These are phyloP conservation scores for Chaetoderma sp. DNA, from an alignment of 2,888 invertebrate genomes.

Conservation along the genomic window DNA sequence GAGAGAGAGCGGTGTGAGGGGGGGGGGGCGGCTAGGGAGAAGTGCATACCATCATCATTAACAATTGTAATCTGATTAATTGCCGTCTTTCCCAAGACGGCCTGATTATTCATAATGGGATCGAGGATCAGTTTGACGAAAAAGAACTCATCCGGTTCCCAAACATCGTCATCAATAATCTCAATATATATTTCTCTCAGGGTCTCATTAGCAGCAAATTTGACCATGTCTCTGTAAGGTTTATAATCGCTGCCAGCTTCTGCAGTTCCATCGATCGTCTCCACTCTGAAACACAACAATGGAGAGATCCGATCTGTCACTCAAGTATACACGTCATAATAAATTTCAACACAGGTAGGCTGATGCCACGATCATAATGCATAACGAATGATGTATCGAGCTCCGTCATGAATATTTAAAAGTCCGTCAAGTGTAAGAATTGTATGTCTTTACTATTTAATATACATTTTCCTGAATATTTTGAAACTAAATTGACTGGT, in stretches of 20 bases:
- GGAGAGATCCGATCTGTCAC: too few species aligned
- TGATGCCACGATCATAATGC: too few species aligned
- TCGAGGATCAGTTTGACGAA: slow-evolving; percentile 72
- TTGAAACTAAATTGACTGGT: too few species aligned
- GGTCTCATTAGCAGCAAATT: slow-evolving; percentile 72
- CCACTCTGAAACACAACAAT: slow-evolving; percentile 67
- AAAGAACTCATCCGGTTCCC: slow-evolving; percentile 77
- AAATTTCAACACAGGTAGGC: too few species aligned
- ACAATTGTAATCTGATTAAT: slow-evolving; percentile 75
- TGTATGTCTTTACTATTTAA: too few species aligned
- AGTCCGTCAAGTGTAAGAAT: too few species aligned
- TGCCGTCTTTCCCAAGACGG: slow-evolving; percentile 72
- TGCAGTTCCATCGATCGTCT: slow-evolving; percentile 75
- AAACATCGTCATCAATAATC: slow-evolving; percentile 74
- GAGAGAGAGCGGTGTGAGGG: too few species aligned
- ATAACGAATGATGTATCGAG: too few species aligned
- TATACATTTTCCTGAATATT: too few species aligned
- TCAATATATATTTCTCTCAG: slow-evolving; percentile 71
- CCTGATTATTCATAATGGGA: slow-evolving; percentile 58
- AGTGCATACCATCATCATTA: slow-evolving; percentile 74
- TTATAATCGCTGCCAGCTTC: slow-evolving; percentile 73
- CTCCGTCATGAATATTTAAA: too few species aligned
- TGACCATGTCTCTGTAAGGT: slow-evolving; percentile 71
- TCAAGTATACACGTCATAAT: too few species aligned
- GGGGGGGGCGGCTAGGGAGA: too few species aligned